Base-by-base conservation (phyloP, 2,797 vertebrate genomes). In the Pseudotriccus pelzelni region DNA sequence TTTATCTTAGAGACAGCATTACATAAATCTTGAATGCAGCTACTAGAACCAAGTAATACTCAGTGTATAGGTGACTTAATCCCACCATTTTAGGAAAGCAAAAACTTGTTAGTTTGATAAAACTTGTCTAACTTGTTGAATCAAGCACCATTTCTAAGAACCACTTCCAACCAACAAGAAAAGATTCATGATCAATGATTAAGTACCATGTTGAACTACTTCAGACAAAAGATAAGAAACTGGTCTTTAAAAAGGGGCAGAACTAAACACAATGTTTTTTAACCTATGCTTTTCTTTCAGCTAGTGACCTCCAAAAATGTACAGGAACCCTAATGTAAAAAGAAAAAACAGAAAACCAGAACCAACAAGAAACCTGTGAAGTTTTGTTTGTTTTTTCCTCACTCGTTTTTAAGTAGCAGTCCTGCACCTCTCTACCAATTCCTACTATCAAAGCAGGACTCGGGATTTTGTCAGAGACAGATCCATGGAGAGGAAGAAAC, bases 1-100 rank as follows among this genome's bases (percentile, higher is more conserved):
- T 58, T 90, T 93, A 56, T 68, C 84, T 90, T 74, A 39, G 87
- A 87, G 44, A 83, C 20, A 49, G 34, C 9, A 7, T 62, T 87
- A 89, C 6, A 10, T 34, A 88, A 94, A 80, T 23, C 30, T 53
- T 68, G 72, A 90, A 69, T 3, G 7, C 62, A 92, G 20, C 23
- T 62, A 52, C 28, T 20, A 68, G 41, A 92, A 84, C 13, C 27
- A 83, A 89, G 9, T 56, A 58, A 77, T 17, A 46, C 15, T 75
- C 44, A 53, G 43, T 7, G 5, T 39, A 50, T 90, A 74, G 24
- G 47, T 86, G 43, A 80, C 37, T 78, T 85, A 91, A 62, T 66
- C 10, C 25, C 30, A 73, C 2, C 27, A 59, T 30, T 75, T 39
- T 5, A 94, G 16, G 19, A 68, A 83, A 80, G 11, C 43, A n/a